phyloP scores from a whole-genome alignment of 1,140 invertebrate genomes.

The Caenorhabditis inopinata region DNA sequence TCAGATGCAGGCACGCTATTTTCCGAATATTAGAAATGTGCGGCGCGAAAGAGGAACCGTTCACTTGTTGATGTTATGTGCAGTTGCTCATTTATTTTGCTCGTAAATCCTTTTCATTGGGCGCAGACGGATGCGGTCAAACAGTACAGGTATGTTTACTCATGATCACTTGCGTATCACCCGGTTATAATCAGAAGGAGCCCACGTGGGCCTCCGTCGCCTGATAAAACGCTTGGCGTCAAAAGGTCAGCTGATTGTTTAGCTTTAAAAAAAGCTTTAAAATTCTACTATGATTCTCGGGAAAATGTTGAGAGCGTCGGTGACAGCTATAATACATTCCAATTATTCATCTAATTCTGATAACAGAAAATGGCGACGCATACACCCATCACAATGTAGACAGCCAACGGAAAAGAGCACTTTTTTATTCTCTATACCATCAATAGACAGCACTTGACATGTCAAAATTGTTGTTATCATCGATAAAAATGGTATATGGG shows the following conservation, averaged over 20 bases:
- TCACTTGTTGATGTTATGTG: too few relatives aligned
- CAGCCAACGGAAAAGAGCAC: slow-evolving; percentile 9
- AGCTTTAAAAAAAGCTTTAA: too few relatives aligned
- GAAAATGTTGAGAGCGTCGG: too few relatives aligned
- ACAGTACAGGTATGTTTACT: background rate
- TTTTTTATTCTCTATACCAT: background rate
- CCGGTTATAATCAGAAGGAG: background rate
- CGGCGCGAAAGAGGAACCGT: too few relatives aligned
- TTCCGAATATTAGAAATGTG: too few relatives aligned
- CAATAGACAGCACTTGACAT: background rate
- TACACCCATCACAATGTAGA: slow-evolving; percentile 22
- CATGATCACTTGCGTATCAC: slow-evolving; percentile 29
- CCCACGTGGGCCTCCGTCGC: background rate
- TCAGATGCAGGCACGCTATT: too few relatives aligned
- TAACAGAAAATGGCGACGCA: background rate
- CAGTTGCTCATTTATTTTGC: too few relatives aligned
- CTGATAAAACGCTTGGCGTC: background rate
- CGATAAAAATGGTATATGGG: background rate
- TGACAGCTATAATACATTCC: too few relatives aligned
- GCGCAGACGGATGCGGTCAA: background rate
- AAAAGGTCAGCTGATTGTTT: slow-evolving; percentile 17
- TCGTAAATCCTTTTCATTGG: too few relatives aligned
- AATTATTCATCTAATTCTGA: background rate
- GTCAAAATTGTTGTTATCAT: background rate
- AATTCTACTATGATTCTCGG: too few relatives aligned